phyloP scores from a whole-genome alignment of 2,888 invertebrate genomes.

The Glaucopsyche alexis region DNA sequence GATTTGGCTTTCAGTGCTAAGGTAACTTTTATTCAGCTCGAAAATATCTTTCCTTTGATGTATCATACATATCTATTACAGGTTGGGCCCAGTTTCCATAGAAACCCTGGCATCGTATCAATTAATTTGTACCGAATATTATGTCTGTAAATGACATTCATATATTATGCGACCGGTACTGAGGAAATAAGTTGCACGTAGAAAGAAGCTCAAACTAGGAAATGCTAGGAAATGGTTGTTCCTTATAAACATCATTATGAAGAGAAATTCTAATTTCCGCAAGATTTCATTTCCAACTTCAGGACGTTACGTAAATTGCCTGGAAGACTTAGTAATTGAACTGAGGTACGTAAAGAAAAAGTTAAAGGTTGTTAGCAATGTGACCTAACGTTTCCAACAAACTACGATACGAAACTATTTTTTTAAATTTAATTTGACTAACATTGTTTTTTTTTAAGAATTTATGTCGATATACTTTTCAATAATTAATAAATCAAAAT shows the following conservation, averaged over 20 bases:
- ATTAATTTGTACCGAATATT: too few relatives aligned
- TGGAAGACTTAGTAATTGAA: not conserved
- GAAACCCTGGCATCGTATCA: too few relatives aligned
- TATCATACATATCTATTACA: too few relatives aligned
- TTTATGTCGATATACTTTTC: too few relatives aligned
- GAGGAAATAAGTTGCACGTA: not conserved
- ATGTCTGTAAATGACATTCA: too few relatives aligned
- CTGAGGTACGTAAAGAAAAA: not conserved
- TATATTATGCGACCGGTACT: not conserved
- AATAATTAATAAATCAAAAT: too few relatives aligned
- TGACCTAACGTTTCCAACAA: not conserved
- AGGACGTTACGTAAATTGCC: not conserved
- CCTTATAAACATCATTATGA: not conserved
- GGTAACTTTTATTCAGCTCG: too few relatives aligned
- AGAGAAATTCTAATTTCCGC: not conserved
- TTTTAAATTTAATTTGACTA: too few relatives aligned
- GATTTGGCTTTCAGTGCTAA: too few relatives aligned
- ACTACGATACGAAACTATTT: not conserved
- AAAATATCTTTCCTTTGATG: too few relatives aligned
- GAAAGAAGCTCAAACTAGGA: not conserved
- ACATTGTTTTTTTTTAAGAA: too few relatives aligned
- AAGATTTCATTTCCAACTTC: not conserved
- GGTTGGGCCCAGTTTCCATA: too few relatives aligned
- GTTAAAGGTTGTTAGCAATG: not conserved
- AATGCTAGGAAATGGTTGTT: conserved; percentile 7